These are phyloP conservation scores for Xenotilapia longispinis DNA, from an alignment of 2,113 vertebrate species.

Conservation along the genomic window DNA sequence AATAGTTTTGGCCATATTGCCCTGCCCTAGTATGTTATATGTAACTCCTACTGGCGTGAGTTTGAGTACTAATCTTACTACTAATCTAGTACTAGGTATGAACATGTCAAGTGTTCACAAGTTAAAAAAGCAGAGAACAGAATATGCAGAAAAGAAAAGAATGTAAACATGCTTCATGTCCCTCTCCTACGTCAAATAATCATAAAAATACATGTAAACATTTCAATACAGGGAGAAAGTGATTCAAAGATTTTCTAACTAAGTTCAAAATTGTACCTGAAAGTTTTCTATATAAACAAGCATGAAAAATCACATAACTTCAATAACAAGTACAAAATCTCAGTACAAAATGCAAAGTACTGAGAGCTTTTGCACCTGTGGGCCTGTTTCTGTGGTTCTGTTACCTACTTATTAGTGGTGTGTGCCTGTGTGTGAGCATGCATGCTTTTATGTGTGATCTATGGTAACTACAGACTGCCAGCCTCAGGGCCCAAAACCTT, in stretches of 20 bases:
- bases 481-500: background rate
- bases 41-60: background rate
- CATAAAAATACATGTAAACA: background rate
- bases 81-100: background rate
- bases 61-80: background rate
- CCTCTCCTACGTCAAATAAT: background rate
- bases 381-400: background rate
- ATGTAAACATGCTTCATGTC: background rate
- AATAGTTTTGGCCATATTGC: background rate
- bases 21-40: background rate
- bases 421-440: background rate
- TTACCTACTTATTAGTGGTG: background rate
- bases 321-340: background rate
- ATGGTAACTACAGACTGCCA: conserved; percentile 18
- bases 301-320: background rate
- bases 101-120: background rate
- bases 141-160: background rate
- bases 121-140: background rate
- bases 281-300: background rate
- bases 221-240: background rate
- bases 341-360: background rate
- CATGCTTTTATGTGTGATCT: background rate
- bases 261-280: background rate
- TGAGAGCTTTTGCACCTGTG: background rate
- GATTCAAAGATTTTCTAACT: background rate